These are phyloP conservation scores for Coleophora flavipennella DNA, from an alignment of 2,888 invertebrate species.

Conservation along the genomic window DNA sequence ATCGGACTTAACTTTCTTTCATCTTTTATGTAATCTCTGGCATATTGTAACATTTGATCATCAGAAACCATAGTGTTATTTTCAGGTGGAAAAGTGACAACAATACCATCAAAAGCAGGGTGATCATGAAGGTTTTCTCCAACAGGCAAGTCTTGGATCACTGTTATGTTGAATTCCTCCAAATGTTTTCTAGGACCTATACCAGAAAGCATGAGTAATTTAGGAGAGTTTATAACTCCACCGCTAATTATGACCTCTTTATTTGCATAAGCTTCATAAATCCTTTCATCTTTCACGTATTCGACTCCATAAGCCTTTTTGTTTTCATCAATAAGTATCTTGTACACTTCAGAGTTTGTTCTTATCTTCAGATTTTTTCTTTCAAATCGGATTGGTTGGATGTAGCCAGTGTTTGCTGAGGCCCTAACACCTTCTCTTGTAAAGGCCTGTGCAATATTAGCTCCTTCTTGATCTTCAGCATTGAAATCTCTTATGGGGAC, in stretches of 20 bases:
- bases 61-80: constrained; percentile 52
- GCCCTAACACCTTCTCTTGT: constrained; percentile 66
- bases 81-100: constrained; percentile 63
- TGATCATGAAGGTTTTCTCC: no score
- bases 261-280: no score
- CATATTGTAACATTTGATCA: constrained; percentile 44
- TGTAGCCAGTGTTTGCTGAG: constrained; percentile 77
- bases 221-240: no score
- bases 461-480: constrained; percentile 63
- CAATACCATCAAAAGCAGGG: no score
- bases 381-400: constrained; percentile 73
- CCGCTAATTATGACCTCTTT: no score
- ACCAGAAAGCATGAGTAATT: no score
- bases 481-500: constrained; percentile 71
- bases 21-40: constrained; percentile 36
- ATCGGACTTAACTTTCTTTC: constrained; percentile 52
- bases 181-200: no score
- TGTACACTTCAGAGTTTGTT: constrained; percentile 63
- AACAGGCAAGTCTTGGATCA: no score
- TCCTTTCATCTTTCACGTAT: no score
- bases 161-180: no score
- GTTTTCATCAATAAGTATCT: constrained; percentile 70
- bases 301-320: constrained; percentile 37
- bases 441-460: constrained; percentile 71
- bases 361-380: constrained; percentile 62